Evolutionary conservation across 1,140 invertebrate genomes (phyloP).

Genomic region (Leptopilina clavipes): DNA sequence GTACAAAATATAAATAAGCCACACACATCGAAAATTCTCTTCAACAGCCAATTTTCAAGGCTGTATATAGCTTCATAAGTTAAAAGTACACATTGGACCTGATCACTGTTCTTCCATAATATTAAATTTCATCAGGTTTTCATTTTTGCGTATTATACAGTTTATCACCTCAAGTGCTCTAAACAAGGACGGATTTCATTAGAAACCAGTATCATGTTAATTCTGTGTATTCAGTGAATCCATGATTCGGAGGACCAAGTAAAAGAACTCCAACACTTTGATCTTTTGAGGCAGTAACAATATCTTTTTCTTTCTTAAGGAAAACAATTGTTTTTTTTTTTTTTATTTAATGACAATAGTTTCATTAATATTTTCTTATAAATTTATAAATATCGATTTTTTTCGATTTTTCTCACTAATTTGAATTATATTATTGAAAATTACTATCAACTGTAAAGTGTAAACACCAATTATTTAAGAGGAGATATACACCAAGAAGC

Average conservation of each 20-base stretch:
- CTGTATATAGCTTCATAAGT: background rate
- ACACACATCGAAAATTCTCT: background rate
- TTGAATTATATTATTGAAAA: no score
- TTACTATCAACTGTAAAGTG: no score
- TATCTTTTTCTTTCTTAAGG: slow-evolving; percentile 64
- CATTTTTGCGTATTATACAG: slow-evolving; percentile 4
- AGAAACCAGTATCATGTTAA: slow-evolving; percentile 69
- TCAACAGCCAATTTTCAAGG: background rate
- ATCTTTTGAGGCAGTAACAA: slow-evolving; percentile 76
- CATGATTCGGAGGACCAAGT: slow-evolving; percentile 75
- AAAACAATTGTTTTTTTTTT: no score
- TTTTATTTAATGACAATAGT: no score
- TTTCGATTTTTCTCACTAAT: no score
- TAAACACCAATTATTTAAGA: no score
- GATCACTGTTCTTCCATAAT: slow-evolving; percentile 1
- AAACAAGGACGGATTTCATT: slow-evolving; percentile 41
- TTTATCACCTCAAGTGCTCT: slow-evolving; percentile 2
- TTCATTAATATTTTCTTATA: no score
- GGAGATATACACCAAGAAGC: no score
- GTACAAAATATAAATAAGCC: slow-evolving; percentile 49
- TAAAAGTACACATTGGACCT: background rate
- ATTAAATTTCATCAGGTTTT: background rate
- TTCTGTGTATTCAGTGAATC: slow-evolving; percentile 75
- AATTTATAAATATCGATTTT: no score
- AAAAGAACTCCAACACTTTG: slow-evolving; percentile 74